Percentiles rank a stretch among this genome's conserved stretches.
Conservation (phyloP, 2,888 invertebrate genomes). For the Thumatha senex region DNA sequence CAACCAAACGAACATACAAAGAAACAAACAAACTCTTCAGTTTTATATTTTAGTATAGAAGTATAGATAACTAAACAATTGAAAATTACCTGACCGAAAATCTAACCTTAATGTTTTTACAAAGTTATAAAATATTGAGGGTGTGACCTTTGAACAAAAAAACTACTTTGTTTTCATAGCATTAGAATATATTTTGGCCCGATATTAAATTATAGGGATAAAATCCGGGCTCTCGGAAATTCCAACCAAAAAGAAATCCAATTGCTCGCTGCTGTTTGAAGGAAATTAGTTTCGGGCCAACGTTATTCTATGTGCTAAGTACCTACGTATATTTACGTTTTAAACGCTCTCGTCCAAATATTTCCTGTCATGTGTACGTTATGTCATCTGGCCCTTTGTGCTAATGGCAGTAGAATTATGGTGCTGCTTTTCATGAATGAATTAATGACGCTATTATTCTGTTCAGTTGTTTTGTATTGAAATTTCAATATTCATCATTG, state of each 20-base stretch:
- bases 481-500: too few relatives aligned
- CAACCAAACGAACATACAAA: too few relatives aligned
- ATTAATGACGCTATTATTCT: neutral
- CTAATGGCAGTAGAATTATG: constrained; percentile 8
- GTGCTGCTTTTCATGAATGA: constrained; percentile 8
- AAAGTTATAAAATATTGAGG: constrained; percentile 32
- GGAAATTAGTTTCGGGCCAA: constrained; percentile 28
- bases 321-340: constrained; percentile 12
- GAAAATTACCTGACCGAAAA: constrained; percentile 31
- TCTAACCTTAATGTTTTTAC: constrained; percentile 35
- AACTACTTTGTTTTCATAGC: neutral
- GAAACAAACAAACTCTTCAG: too few relatives aligned
- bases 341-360: neutral
- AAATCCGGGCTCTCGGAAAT: constrained; percentile 24
- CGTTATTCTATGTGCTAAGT: constrained; percentile 10
- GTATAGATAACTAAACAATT: constrained; percentile 34
- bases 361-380: constrained; percentile 12
- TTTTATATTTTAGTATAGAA: too few relatives aligned
- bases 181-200: constrained; percentile 25
- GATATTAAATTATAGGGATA: constrained; percentile 22
- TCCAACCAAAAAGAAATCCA: constrained; percentile 32
- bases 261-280: constrained; percentile 31
- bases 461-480: too few relatives aligned
- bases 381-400: neutral
- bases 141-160: constrained; percentile 11